Base-by-base conservation (phyloP, 2,113 vertebrate genomes). In the Garra rufa region DNA sequence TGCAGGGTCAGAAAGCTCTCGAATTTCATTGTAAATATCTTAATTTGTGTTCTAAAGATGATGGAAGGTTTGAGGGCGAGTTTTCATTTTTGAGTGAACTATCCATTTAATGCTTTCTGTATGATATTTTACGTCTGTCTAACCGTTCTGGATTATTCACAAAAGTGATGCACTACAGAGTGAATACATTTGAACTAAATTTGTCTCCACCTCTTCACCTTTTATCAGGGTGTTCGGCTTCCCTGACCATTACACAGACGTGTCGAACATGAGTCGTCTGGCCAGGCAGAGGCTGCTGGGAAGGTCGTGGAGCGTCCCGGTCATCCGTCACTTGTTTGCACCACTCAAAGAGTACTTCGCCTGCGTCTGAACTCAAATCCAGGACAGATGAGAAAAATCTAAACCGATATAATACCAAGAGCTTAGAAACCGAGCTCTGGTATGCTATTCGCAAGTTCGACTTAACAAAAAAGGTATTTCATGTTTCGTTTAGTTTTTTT, bases 261-360 rank as follows among this genome's bases (percentile, higher is more conserved):
- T 99, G 90, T 99, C 98, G 92, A 99, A 99, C 95, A 99, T 99
- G 98, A 99, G 98, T 94, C 97, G 97, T 82, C 95, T 99, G 95
- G 97, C 97, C 65, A 96, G 98, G 91, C 98, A 99, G 94, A 96
- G 97, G 95, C 96, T 99, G 88, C 96, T 99, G 90, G 97, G 98
- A 88, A 93, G 98, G 80, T 98, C 98, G 4, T 99, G 98, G 98
- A 99, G 98, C 67, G 98, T 99, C 89, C 98, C 98, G 1, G 98
- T 99, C 79, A 99, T 99, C 90, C 97, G 98, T 91, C 98, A 99
- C 95, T 97, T 99, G 92, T 99, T 99, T 86, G 97, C 97, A 85
- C 98, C 98, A 50, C 96, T 99, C 92, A 99, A 99, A 97, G 98
- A 99, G 90, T 99, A 98, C 92, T 99, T 98, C 86, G 97, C 98